Percentiles rank a stretch among this genome's conserved stretches.
phyloP scores from a whole-genome alignment of 2,797 vertebrate genomes.

The Lagothrix lagotricha region DNA sequence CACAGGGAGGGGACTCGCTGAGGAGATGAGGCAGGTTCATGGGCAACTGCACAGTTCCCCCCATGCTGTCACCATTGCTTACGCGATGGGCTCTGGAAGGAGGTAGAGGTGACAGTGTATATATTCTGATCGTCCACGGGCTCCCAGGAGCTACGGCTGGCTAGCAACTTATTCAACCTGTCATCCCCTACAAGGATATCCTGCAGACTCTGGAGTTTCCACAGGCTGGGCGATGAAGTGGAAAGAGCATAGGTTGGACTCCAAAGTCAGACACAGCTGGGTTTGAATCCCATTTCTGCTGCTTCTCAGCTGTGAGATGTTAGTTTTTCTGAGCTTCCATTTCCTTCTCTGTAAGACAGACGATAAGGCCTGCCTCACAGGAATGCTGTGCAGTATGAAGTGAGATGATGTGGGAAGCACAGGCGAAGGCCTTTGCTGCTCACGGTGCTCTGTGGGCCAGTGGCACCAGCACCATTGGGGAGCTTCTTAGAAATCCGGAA shows the following conservation, averaged over 20 bases:
- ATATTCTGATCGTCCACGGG: not conserved
- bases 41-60: not conserved
- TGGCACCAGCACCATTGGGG: not conserved
- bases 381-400: not conserved
- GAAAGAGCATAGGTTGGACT: not conserved
- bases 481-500: not conserved
- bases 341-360: not conserved
- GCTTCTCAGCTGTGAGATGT: not conserved
- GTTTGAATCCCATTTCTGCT: not conserved
- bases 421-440: not conserved
- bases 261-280: not conserved
- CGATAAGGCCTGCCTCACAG: not conserved
- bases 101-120: fast-evolving
- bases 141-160: not conserved
- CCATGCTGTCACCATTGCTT: not conserved
- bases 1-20: not conserved
- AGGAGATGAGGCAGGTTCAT: not conserved
- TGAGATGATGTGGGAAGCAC: not conserved
- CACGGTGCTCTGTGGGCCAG: not conserved
- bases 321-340: not conserved
- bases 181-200: too few species aligned
- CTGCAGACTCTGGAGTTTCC: too few species aligned
- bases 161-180: not conserved
- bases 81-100: not conserved
- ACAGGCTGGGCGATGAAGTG: not conserved